Percentiles rank a stretch among this genome's conserved stretches.
Evolutionary conservation across 2,888 invertebrate species (phyloP).

Genomic region (Teleiodes luculella): DNA sequence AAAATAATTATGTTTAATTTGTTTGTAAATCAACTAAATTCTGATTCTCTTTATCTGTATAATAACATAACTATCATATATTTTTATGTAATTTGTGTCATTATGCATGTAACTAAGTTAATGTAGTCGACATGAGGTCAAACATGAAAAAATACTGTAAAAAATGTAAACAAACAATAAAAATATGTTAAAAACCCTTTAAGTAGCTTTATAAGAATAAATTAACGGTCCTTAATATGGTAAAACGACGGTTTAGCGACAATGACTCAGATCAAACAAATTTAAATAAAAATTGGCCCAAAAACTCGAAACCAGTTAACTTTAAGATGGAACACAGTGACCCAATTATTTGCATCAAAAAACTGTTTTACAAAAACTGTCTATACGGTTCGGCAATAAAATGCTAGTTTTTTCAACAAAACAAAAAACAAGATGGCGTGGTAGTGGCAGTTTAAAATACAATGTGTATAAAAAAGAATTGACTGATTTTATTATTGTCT

Average conservation of each 20-base stretch:
- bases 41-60: too few species aligned
- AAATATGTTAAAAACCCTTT: slow-evolving; percentile 33
- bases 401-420: slow-evolving; percentile 46
- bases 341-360: slow-evolving; percentile 50
- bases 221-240: slow-evolving; percentile 30
- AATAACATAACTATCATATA: too few species aligned
- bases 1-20: too few species aligned
- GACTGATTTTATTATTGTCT: slow-evolving; percentile 36
- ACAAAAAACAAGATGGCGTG: slow-evolving; percentile 55
- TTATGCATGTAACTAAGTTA: not conserved
- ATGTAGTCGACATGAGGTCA: not conserved
- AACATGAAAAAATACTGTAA: not conserved
- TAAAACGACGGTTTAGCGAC: slow-evolving; percentile 24
- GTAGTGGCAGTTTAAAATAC: slow-evolving; percentile 27
- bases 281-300: slow-evolving; percentile 43
- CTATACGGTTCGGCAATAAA: slow-evolving; percentile 20
- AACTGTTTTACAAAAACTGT: slow-evolving; percentile 33
- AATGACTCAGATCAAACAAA: slow-evolving; percentile 35
- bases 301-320: slow-evolving; percentile 42
- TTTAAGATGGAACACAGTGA: slow-evolving; percentile 51
- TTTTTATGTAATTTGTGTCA: not conserved
- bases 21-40: too few species aligned
- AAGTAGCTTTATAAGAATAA: slow-evolving; percentile 33
- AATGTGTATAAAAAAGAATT: slow-evolving; percentile 16
- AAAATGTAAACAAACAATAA: slow-evolving; percentile 35